Percentiles rank a stretch among this genome's conserved stretches.
Conservation (phyloP, 1,140 invertebrate species). For the Spodoptera litura region DNA sequence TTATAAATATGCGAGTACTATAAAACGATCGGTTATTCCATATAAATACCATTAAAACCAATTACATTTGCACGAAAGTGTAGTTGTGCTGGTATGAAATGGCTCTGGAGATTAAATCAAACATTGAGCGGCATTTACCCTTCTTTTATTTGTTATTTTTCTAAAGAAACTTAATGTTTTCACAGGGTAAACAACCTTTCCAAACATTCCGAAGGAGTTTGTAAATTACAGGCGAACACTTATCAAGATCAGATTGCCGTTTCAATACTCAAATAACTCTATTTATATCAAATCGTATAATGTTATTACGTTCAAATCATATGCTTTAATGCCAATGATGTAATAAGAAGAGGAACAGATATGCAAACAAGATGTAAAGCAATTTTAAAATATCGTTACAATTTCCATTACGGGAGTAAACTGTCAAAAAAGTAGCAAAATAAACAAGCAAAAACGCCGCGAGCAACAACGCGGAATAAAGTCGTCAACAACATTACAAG, state of each 20-base stretch:
- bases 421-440: neutral
- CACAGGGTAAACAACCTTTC: constrained; percentile 4
- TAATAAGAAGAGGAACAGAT: no score
- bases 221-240: constrained; percentile 33
- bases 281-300: constrained; percentile 21
- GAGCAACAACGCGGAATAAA: neutral
- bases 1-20: constrained; percentile 31
- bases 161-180: constrained; percentile 6
- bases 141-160: constrained; percentile 12
- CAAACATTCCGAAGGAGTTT: constrained; percentile 19
- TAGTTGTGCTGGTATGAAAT: constrained; percentile 21
- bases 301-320: neutral
- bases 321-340: neutral
- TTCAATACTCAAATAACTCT: constrained; percentile 28
- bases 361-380: neutral
- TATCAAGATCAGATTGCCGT: constrained; percentile 33
- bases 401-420: no score
- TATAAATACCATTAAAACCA: constrained; percentile 34
- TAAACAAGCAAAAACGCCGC: neutral
- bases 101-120: constrained; percentile 20
- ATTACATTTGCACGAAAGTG: constrained; percentile 41
- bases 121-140: neutral
- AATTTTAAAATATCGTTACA: neutral
- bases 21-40: constrained; percentile 37
- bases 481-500: neutral